Evolutionary conservation across 1,140 invertebrate species (phyloP), one percentile per base, ranked within the genome.

Genomic region (Eriosoma lanigerum): DNA sequence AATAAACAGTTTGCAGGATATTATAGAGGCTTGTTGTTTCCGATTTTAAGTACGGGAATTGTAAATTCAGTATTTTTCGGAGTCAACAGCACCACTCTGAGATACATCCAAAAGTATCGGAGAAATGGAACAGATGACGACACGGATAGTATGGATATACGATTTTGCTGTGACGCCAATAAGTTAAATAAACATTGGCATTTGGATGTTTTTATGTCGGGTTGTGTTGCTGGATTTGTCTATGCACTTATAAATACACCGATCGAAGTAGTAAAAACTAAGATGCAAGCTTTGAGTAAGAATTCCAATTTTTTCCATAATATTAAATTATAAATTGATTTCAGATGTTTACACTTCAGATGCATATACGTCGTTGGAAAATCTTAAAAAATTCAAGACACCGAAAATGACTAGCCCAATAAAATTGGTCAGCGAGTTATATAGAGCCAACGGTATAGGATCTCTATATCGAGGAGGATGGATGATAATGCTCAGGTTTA

Each of bases 11-110:
- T 89, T 24, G 85, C 86, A 84, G 92, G 92, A 44, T 91, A 92
- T 83, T 93, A 90, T 85, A 90, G 91, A 84, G 93, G 93, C 4
- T 87, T 94, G 87, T 85, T 89, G 44, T 90, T 90, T 82, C 93
- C 93, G 0, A 83, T 93, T 6, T 81, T 92, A 12, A 88, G 89
- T 9, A 89, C 89, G 81, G 92, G 92, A 2, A 86, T 88, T 4
- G 85, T 91, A n/a, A 93, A 93, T 85, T 90, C 92, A 8, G 83
- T 92, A 8, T 91, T 91, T 83, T 94, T 94, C 83, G 91, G 91
- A 52, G 88, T 90, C 58, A 93, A 93, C 83, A 90, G 89, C 15
- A 88, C 88, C 81, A 86, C 87, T 38, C 82, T 92, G 73, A 85
- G 88, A 81, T 83, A 83, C 26, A 80, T 89, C 38, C 84, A 88